A percentile compares a stretch with the other conserved stretches of the same genome.
phyloP scores from a whole-genome alignment of 2,888 invertebrate species.

The Lasius fuliginosus region DNA sequence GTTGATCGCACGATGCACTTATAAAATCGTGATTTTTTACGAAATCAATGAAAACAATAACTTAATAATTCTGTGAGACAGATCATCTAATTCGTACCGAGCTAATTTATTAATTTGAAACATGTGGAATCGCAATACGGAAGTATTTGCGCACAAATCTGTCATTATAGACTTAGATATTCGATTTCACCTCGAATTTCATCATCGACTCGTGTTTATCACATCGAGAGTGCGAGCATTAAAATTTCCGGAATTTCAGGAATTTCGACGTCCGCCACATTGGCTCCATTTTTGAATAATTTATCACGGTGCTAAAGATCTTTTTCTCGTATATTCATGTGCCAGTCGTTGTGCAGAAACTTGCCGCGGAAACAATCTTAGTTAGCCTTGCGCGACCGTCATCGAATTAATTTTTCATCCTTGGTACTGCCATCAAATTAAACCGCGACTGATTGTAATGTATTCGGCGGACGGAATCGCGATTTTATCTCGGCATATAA shows the following conservation, averaged over 20 bases:
- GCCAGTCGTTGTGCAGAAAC: not conserved
- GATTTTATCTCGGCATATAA: slow-evolving; percentile 42
- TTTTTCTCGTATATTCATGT: not conserved
- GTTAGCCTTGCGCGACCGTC: slow-evolving; percentile 11
- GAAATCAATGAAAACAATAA: not conserved
- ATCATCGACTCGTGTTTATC: slow-evolving; percentile 7
- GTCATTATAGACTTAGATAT: not conserved
- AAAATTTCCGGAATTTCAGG: slow-evolving; percentile 51
- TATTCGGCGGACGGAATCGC: slow-evolving; percentile 10
- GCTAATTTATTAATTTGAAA: not conserved
- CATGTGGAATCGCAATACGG: not conserved
- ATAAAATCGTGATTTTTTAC: not conserved
- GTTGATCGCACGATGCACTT: not conserved
- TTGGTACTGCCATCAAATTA: slow-evolving; percentile 30
- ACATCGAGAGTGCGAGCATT: not conserved
- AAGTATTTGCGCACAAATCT: not conserved
- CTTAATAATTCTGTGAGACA: not conserved
- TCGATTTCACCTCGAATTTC: slow-evolving; percentile 42
- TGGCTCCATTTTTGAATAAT: not conserved
- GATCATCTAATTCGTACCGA: not conserved
- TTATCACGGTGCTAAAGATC: slow-evolving; percentile 8
- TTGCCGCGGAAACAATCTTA: not conserved
- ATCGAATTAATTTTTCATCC: slow-evolving; percentile 47
- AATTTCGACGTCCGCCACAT: slow-evolving; percentile 26
- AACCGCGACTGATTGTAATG: slow-evolving; percentile 38